A percentile compares a stretch with the other conserved stretches of the same genome.
These are phyloP conservation scores for Agriotes lineatus DNA, from an alignment of 2,888 invertebrate genomes.

Conservation along the genomic window DNA sequence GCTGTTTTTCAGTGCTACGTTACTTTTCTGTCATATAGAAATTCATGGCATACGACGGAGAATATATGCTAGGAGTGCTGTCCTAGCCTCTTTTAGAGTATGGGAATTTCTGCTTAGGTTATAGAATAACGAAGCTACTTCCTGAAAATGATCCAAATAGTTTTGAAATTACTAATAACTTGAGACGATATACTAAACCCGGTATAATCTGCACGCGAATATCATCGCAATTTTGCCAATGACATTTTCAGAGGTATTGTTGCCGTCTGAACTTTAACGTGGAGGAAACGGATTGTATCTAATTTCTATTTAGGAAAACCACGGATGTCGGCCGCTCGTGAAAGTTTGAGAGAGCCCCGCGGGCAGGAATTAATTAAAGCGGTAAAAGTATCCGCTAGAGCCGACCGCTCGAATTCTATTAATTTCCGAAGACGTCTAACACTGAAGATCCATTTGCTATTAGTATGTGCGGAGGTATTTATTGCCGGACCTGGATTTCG, in stretches of 20 bases:
- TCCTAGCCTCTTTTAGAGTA: too few relatives aligned
- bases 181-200: too few relatives aligned
- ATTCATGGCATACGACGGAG: too few relatives aligned
- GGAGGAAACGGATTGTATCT: neutral
- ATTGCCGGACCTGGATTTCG: neutral
- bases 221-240: too few relatives aligned
- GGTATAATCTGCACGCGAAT: too few relatives aligned
- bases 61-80: too few relatives aligned
- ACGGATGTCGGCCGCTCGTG: conserved; percentile 1
- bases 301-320: neutral
- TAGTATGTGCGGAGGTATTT: neutral
- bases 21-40: too few relatives aligned
- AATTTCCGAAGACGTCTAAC: conserved; percentile 3
- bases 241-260: conserved; percentile 1
- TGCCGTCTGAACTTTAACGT: conserved; percentile 4
- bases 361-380: conserved; percentile 5
- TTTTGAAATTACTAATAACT: too few relatives aligned
- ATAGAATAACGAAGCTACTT: too few relatives aligned
- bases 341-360: neutral
- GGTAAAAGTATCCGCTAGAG: conserved; percentile 9
- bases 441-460: neutral
- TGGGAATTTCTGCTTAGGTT: too few relatives aligned
- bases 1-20: too few relatives aligned
- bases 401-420: neutral
- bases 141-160: too few relatives aligned